These are phyloP conservation scores for Zosterops pallidus DNA, from an alignment of 2,113 vertebrate genomes.

Conservation along the genomic window DNA sequence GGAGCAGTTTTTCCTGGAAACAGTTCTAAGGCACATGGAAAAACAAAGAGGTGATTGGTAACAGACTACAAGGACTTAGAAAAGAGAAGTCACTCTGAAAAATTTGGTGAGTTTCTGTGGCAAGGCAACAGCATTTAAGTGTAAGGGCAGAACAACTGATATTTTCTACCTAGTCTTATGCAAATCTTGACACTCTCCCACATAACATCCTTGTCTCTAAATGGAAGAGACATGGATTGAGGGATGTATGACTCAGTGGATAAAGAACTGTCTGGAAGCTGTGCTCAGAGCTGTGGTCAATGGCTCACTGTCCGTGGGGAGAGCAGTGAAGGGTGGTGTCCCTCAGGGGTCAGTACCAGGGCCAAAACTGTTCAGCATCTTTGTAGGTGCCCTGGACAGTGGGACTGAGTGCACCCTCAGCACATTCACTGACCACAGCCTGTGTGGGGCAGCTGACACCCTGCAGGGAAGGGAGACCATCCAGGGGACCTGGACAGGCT, in stretches of 20 bases:
- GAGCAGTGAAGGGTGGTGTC: background rate
- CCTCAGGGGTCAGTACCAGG: background rate
- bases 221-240: background rate
- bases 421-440: background rate
- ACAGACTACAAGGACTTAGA: background rate
- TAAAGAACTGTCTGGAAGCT: background rate
- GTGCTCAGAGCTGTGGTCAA: background rate
- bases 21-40: background rate
- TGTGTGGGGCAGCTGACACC: background rate
- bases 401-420: no score
- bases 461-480: background rate
- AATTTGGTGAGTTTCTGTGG: background rate
- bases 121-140: background rate
- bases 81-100: background rate
- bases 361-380: rapidly evolving
- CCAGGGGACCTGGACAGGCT: background rate
- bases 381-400: background rate
- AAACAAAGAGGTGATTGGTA: background rate
- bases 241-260: background rate
- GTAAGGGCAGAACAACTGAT: background rate
- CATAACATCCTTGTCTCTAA: background rate
- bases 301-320: rapidly evolving
- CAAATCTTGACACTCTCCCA: background rate
- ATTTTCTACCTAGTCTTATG: background rate
- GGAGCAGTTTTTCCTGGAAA: background rate